Evolutionary conservation across 2,113 vertebrate genomes (phyloP).

Genomic region (Sakesphorus luctuosus): DNA sequence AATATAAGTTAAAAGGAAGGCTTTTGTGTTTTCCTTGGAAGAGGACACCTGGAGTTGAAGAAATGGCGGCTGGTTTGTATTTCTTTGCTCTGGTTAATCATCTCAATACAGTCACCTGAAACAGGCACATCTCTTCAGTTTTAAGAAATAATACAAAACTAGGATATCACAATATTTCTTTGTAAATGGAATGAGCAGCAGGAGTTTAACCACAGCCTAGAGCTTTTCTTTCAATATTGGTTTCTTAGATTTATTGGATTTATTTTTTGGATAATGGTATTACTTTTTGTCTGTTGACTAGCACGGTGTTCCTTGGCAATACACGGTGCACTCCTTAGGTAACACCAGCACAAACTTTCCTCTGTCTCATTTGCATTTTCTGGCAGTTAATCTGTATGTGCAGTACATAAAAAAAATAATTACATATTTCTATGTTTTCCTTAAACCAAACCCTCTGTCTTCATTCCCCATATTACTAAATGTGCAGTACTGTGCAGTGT

Average conservation of each 20-base stretch:
- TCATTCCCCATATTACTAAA: neutral
- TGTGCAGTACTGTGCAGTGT: neutral
- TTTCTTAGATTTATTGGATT: neutral
- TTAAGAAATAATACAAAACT: neutral
- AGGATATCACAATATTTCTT: neutral
- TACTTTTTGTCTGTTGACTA: neutral
- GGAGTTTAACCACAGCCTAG: neutral
- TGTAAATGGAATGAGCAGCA: neutral
- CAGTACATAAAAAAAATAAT: neutral
- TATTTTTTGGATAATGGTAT: neutral
- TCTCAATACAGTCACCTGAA: neutral
- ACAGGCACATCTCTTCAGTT: neutral
- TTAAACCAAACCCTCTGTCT: neutral
- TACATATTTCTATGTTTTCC: neutral
- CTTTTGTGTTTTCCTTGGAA: neutral
- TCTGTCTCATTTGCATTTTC: neutral
- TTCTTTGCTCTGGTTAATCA: neutral
- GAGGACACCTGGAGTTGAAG: neutral
- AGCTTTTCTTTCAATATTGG: neutral
- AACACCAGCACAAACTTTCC: neutral
- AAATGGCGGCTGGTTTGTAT: neutral
- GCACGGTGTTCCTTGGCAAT: neutral
- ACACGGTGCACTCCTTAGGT: neutral
- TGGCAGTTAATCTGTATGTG: neutral
- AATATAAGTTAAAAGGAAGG: neutral